Evolutionary conservation across 2,888 invertebrate species (phyloP).

Genomic region (Hirtodrosophila duncani): DNA sequence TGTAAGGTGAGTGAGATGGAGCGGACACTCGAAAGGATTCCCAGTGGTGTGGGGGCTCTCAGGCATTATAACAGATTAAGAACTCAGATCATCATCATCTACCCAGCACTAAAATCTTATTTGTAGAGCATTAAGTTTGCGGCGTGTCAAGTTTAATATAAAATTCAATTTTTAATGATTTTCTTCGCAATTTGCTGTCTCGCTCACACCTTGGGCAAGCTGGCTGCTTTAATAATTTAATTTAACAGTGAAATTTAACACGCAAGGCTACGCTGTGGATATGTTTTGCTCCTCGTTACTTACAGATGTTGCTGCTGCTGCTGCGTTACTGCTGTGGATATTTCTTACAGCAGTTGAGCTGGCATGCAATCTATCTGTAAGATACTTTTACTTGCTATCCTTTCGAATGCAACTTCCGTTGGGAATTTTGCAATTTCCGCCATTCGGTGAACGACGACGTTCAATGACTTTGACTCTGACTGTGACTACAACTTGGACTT

Average conservation of each 20-base stretch:
- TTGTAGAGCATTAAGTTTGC: too few species aligned
- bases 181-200: background rate
- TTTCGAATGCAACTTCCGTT: conserved; percentile 52
- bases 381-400: conserved; percentile 51
- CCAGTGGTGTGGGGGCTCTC: too few species aligned
- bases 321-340: too few species aligned
- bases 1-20: too few species aligned
- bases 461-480: conserved; percentile 50
- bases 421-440: conserved; percentile 36
- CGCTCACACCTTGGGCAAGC: conserved; percentile 2
- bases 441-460: conserved; percentile 44
- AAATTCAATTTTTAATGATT: too few species aligned
- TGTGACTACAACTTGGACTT: conserved; percentile 23
- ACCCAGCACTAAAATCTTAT: too few species aligned
- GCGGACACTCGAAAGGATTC: too few species aligned
- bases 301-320: too few species aligned
- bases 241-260: conserved; percentile 42
- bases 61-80: too few species aligned
- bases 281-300: conserved; percentile 19
- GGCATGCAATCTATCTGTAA: conserved; percentile 52
- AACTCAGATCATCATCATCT: too few species aligned
- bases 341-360: conserved; percentile 3
- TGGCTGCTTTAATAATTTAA: conserved; percentile 63
- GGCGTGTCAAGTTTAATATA: too few species aligned
- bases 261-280: conserved; percentile 36